Evolutionary conservation across 2,888 invertebrate genomes (phyloP), one percentile per base, ranked within the genome.

Genomic region (Drosophila conformis): DNA sequence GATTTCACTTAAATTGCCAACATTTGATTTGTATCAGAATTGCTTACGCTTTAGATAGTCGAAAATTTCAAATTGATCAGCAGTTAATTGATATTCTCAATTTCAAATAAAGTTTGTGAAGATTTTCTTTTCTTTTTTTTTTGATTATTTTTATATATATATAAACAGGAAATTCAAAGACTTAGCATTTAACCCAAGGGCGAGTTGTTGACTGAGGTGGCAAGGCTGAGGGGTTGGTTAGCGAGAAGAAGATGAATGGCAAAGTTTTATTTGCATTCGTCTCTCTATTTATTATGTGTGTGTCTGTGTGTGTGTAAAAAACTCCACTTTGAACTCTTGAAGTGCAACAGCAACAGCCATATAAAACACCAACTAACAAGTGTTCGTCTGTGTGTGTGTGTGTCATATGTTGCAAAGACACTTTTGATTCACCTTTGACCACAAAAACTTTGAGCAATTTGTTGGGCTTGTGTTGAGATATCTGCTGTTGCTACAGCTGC

Each of bases 381-480:
- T 52, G 56, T 60, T 33, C 10, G 10, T 11, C 33, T 33, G 33
- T 66, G 49, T 51, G n/a, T 31, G 48, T 38, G 38, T 54, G 38
- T 52, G 36, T 25, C 46, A 52, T 73, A 67, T 86, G 70, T 61
- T 69, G 86, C 52, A 73, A 67, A 87, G 76, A 82, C 57, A 73
- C 86, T 71, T 83, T 70, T 38, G 60, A 56, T 53, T 83, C 83
- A 88, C 86, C 87, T 86, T 88, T 88, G 87, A 83, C 81, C 74
- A 62, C 61, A 69, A 66, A 65, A 78, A 84, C 86, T 86, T 69
- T 74, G 78, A 74, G 73, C 67, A 83, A 75, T 83, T 88, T 85
- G 78, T 70, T 69, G 60, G 60, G 64, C 60, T 70, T 71, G 67
- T 87, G 87, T 73, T 72, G 74, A 54, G 54, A 29, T 6, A 31